Conservation (phyloP, 1,140 invertebrate genomes). For the Rhopalosiphum padi region DNA sequence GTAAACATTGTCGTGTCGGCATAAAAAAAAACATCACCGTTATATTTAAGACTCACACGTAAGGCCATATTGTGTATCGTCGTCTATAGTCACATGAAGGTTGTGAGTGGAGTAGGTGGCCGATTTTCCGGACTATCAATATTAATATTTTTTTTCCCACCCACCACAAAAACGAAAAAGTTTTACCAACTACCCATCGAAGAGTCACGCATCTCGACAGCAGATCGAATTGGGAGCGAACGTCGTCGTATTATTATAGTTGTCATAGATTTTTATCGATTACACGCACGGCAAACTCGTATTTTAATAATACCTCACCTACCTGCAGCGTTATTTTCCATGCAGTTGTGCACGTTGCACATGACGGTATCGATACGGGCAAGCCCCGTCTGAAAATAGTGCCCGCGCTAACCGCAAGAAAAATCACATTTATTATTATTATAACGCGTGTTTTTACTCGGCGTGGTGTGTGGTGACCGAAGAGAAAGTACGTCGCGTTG, state of each 20-base stretch:
- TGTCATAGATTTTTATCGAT: neutral
- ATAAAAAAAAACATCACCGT: neutral
- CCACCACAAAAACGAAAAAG: neutral
- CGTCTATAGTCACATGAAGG: neutral
- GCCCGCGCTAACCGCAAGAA: neutral
- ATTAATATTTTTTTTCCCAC: neutral
- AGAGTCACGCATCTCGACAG: neutral
- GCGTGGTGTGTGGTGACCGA: neutral
- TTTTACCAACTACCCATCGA: neutral
- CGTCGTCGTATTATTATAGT: neutral
- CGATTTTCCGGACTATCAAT: neutral
- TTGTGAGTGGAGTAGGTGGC: neutral
- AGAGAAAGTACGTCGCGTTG: slow-evolving; percentile 38
- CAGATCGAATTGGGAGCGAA: neutral
- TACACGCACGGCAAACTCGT: neutral
- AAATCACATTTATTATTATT: slow-evolving; percentile 5
- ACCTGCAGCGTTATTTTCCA: neutral
- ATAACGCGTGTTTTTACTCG: neutral
- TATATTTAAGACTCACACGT: neutral
- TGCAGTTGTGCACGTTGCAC: neutral
- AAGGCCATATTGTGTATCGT: neutral
- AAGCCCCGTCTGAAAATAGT: neutral
- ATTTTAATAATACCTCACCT: neutral
- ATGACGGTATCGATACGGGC: neutral
- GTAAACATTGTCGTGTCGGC: neutral